These are phyloP conservation scores for Parnassius mnemosyne DNA, from an alignment of 2,888 invertebrate species.

Conservation along the genomic window DNA sequence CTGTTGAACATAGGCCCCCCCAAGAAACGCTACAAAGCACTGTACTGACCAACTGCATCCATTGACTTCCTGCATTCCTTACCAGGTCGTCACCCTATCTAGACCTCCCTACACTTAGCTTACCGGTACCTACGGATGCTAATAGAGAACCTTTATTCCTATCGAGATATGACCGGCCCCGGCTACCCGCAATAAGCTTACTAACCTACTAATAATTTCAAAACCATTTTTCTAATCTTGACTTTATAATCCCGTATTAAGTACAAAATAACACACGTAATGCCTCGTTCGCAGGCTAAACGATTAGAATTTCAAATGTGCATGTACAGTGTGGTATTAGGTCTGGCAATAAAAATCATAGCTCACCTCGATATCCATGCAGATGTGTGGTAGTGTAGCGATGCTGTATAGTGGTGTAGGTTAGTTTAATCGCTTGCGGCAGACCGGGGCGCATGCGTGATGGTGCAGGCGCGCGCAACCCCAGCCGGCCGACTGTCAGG, in stretches of 20 bases:
- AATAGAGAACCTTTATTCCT: too few species aligned
- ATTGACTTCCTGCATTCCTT: too few species aligned
- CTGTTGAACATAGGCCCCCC: too few species aligned
- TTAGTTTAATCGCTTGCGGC: slow-evolving; percentile 45
- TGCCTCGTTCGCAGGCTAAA: slow-evolving; percentile 14
- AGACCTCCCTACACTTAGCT: too few species aligned
- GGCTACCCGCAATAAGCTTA: too few species aligned
- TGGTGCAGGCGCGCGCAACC: slow-evolving; percentile 62
- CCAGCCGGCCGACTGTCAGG: slow-evolving; percentile 50
- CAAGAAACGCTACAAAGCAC: too few species aligned
- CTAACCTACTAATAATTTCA: too few species aligned
- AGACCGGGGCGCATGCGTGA: slow-evolving; percentile 59
- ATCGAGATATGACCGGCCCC: too few species aligned
- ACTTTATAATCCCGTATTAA: slow-evolving; percentile 6
- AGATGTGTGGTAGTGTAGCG: slow-evolving; percentile 41
- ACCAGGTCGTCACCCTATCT: too few species aligned
- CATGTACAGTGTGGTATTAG: slow-evolving; percentile 35
- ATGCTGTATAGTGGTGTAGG: slow-evolving; percentile 46
- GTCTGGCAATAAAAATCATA: slow-evolving; percentile 22
- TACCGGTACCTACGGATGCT: too few species aligned
- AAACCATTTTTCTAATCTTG: slow-evolving; percentile 8
- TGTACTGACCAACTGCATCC: too few species aligned
- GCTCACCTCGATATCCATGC: slow-evolving; percentile 28
- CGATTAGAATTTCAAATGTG: slow-evolving; percentile 17
- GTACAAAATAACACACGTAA: slow-evolving; percentile 16